phyloP scores from a whole-genome alignment of 2,113 vertebrate genomes.

The Gymnorhina tibicen region DNA sequence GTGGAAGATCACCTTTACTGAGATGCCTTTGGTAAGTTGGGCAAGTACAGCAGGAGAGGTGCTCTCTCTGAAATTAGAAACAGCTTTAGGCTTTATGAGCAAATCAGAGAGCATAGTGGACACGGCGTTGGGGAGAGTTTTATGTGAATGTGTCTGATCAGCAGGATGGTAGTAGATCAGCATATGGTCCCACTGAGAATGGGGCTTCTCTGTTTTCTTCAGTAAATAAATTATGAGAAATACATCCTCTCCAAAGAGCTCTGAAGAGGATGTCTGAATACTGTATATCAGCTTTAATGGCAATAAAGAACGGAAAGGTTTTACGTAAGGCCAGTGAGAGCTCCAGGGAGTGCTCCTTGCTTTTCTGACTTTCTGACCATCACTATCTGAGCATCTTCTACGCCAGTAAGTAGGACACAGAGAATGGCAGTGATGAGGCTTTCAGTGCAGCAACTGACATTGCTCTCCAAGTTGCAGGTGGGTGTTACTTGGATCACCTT shows the following conservation, averaged over 20 bases:
- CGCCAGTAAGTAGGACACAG: neutral
- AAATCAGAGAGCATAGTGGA: neutral
- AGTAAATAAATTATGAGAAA: constrained; percentile 22
- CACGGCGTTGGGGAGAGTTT: neutral
- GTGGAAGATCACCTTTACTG: neutral
- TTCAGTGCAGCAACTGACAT: neutral
- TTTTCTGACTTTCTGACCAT: neutral
- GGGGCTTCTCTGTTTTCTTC: neutral
- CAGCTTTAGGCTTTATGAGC: neutral
- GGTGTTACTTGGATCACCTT: neutral
- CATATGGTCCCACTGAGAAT: neutral
- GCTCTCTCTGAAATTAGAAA: neutral
- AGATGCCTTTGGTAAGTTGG: neutral
- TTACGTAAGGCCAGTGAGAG: neutral
- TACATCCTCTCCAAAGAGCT: neutral
- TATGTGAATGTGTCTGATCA: neutral
- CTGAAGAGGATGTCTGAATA: neutral
- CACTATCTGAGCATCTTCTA: neutral
- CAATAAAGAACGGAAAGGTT: neutral
- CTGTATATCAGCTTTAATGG: neutral
- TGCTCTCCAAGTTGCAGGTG: neutral
- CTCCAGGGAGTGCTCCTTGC: fast-evolving
- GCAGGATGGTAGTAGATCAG: neutral
- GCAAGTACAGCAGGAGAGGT: neutral
- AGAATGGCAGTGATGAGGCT: neutral